Base-by-base conservation (phyloP, 2,888 invertebrate species). In the Lottia scabra region DNA sequence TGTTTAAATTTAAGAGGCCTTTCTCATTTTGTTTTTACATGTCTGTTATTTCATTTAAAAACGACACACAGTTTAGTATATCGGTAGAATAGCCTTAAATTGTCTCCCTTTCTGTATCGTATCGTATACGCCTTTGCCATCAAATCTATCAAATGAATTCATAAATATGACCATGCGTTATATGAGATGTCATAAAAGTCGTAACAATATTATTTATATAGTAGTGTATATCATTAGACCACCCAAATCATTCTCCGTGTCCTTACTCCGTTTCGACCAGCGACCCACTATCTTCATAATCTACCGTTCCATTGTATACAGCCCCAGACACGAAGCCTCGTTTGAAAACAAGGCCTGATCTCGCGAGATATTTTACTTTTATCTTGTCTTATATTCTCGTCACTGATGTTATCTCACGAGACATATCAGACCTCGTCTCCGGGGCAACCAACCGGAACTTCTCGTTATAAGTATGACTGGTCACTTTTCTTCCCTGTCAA, bases 321-420 rank as follows among this genome's bases (percentile, higher is more conserved):
- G 19, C 23, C 19, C 19, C 10, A 56, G 56, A 56, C 56, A 56
- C 19, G 23, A 23, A 19, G 56, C 19, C 56, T 56, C 23, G 56
- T 23, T 56, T 56, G 10, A 56, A 56, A 56, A 19, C 56, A 19
- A 23, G 23, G 56, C 23, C 23, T 56, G 19, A 56, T 56, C 23
- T 56, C 56, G 23, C 23, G 19, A 23, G 56, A 56, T 56, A 56
- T 56, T 56, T 56, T 56, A 56, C 56, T 56, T 56, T 56, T 56
- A 56, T 56, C 56, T 56, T 23, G 56, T 56, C 56, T 56, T 23
- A 56, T 56, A 56, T 56, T 56, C 19, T 23, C 19, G 19, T 56
- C 56, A 56, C 19, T 23, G 56, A 56, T 56, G 23, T 56, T 56
- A 56, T 56, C 56, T 56, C 56, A 23, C 56, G 56, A 56, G 56